Evolutionary conservation across 2,888 invertebrate genomes (phyloP).

Genomic region (Idaea biselata): DNA sequence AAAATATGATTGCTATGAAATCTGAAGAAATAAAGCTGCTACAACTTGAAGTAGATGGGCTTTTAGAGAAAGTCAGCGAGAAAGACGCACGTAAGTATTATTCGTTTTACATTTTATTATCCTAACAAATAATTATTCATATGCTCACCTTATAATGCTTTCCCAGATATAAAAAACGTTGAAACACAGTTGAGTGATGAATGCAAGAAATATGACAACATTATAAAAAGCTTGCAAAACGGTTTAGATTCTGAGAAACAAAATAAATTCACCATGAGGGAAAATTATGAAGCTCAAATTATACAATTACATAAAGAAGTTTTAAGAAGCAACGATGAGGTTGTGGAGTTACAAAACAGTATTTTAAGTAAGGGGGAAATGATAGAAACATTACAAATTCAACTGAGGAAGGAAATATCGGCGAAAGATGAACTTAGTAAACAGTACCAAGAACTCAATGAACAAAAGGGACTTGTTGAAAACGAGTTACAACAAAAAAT

Average conservation of each 20-base stretch:
- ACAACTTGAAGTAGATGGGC: constrained; percentile 31
- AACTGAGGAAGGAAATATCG: constrained; percentile 53
- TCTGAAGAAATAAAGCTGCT: constrained; percentile 32
- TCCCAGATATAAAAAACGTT: constrained; percentile 41
- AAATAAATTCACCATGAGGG: constrained; percentile 52
- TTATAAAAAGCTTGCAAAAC: constrained; percentile 46
- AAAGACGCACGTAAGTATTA: constrained; percentile 37
- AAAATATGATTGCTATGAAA: constrained; percentile 33
- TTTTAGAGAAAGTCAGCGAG: constrained; percentile 32
- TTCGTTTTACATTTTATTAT: constrained; percentile 5
- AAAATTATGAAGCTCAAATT: constrained; percentile 57
- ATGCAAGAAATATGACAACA: constrained; percentile 36
- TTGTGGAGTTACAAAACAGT: constrained; percentile 65
- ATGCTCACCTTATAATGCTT: constrained; percentile 1
- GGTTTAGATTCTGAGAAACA: constrained; percentile 56
- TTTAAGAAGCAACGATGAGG: constrained; percentile 64
- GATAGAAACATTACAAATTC: constrained; percentile 53
- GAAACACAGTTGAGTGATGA: constrained; percentile 38
- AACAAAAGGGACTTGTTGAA: constrained; percentile 36
- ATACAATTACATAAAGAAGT: constrained; percentile 69
- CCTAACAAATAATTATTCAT: constrained; percentile 3
- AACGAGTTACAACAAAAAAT: constrained; percentile 40
- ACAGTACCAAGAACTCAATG: constrained; percentile 43
- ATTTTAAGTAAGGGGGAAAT: constrained; percentile 57
- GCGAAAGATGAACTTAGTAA: constrained; percentile 39